Conservation (phyloP, 2,888 invertebrate species). For the Lithophane ornitopus region DNA sequence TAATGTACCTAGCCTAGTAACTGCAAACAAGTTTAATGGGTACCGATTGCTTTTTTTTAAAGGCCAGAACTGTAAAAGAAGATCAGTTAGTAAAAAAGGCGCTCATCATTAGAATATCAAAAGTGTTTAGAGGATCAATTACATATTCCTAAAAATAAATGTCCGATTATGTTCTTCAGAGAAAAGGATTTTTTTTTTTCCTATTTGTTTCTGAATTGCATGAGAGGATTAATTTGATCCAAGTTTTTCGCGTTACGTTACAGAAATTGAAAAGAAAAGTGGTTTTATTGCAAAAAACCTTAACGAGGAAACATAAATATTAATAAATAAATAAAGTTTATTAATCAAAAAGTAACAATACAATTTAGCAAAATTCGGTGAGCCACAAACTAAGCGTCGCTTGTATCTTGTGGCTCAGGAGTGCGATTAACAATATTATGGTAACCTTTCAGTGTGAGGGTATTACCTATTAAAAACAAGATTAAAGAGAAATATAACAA, state of each 20-base stretch:
- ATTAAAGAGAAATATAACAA: too few relatives aligned
- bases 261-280: constrained; percentile 3
- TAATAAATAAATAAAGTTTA: too few relatives aligned
- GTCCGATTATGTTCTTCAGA: not conserved
- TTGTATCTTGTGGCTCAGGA: too few relatives aligned
- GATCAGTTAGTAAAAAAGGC: not conserved
- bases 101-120: not conserved
- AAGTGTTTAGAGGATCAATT: not conserved
- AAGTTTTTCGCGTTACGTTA: constrained; percentile 2
- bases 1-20: not conserved
- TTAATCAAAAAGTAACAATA: too few relatives aligned
- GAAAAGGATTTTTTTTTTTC: constrained; percentile 10
- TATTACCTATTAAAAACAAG: too few relatives aligned
- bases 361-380: too few relatives aligned
- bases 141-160: not conserved
- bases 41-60: not conserved
- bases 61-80: not conserved
- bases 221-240: constrained; percentile 29
- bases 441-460: too few relatives aligned
- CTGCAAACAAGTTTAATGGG: not conserved
- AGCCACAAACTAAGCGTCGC: too few relatives aligned
- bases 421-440: too few relatives aligned
- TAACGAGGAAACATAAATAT: not conserved
- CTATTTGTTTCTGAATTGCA: constrained; percentile 38
- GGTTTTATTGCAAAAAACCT: not conserved